These are phyloP conservation scores for Tetrao urogallus DNA, from an alignment of 2,113 vertebrate species.

Conservation along the genomic window DNA sequence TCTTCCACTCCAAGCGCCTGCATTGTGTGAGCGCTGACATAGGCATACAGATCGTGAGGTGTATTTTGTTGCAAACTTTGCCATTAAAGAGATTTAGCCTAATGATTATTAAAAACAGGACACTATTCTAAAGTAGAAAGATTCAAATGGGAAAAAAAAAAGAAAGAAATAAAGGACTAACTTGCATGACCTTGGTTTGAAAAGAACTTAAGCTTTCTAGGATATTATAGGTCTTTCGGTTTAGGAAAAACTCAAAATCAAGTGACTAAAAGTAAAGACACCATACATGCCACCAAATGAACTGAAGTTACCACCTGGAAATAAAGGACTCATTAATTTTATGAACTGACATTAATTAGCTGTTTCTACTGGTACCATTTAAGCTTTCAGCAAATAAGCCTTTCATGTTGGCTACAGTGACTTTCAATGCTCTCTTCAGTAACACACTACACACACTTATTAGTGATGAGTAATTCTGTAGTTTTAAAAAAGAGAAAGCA, in stretches of 20 bases:
- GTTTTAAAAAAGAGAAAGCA: neutral
- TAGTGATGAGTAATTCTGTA: neutral
- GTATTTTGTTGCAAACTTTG: neutral
- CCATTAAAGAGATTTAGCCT: neutral
- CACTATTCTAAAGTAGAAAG: neutral
- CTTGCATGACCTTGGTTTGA: neutral
- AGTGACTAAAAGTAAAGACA: neutral
- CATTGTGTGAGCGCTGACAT: neutral
- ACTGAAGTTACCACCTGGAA: slow-evolving; percentile 21
- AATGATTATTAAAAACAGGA: neutral
- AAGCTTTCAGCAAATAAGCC: slow-evolving; percentile 15
- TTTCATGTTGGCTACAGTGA: neutral
- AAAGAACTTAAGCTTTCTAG: neutral
- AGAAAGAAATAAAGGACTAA: neutral
- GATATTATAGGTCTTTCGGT: neutral
- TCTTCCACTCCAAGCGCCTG: neutral
- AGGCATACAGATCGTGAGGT: neutral
- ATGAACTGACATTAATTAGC: slow-evolving; percentile 41
- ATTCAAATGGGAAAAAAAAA: slow-evolving; percentile 25
- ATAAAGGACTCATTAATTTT: slow-evolving; percentile 20
- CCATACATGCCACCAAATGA: neutral
- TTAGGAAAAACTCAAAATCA: slow-evolving; percentile 12
- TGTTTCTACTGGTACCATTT: slow-evolving; percentile 10
- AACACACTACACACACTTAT: neutral
- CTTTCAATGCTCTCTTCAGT: neutral